A percentile compares a stretch with the other conserved stretches of the same genome.
Evolutionary conservation across 2,797 vertebrate genomes (phyloP).

Genomic region (Galago senegalensis): DNA sequence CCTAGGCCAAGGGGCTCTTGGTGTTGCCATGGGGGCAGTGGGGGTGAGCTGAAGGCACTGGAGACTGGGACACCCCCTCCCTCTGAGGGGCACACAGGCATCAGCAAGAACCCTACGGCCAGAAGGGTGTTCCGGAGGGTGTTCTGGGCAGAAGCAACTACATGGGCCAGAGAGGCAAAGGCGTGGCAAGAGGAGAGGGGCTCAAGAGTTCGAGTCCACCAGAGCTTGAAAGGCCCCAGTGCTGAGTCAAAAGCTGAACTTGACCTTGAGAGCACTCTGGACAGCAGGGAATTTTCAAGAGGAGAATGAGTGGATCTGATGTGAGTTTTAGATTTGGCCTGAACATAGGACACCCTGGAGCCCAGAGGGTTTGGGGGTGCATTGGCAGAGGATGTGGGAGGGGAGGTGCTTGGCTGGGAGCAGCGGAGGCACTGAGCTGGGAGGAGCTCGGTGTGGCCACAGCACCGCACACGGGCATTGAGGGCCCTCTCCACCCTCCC

Average conservation of each 20-base stretch:
- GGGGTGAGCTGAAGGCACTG: neutral
- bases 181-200: fast-evolving
- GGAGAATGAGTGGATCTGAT: neutral
- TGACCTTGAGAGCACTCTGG: neutral
- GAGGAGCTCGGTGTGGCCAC: neutral
- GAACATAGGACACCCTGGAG: neutral
- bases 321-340: neutral
- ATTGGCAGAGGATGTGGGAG: neutral
- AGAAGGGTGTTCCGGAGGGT: neutral
- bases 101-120: fast-evolving
- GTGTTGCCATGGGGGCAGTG: fast-evolving
- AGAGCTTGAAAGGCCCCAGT: neutral
- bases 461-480: fast-evolving
- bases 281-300: neutral
- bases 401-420: too few relatives aligned
- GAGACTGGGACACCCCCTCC: neutral
- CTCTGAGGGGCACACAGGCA: neutral
- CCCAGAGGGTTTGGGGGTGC: neutral
- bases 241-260: neutral
- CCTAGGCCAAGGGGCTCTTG: neutral
- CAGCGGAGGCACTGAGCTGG: neutral
- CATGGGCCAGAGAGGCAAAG: neutral
- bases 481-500: neutral
- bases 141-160: neutral
- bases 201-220: neutral